A percentile compares a stretch with the other conserved stretches of the same genome.
phyloP scores from a whole-genome alignment of 1,140 invertebrate species.

The Dendrolimus punctatus region DNA sequence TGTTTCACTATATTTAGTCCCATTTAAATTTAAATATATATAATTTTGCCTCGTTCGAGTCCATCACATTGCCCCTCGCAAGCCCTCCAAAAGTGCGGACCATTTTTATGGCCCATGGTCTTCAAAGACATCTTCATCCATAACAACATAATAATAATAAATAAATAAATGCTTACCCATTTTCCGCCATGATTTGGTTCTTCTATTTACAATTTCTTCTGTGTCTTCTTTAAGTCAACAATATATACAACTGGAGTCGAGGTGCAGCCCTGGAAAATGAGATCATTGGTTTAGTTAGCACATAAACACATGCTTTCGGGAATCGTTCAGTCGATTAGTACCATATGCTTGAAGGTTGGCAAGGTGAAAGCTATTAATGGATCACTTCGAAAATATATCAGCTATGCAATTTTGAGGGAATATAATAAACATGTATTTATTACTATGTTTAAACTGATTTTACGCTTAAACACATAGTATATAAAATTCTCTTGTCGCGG shows the following conservation, averaged over 20 bases:
- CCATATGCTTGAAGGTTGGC: constrained; percentile 17
- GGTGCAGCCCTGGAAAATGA: constrained; percentile 30
- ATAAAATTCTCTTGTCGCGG: too few relatives aligned
- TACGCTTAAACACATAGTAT: too few relatives aligned
- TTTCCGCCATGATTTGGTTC: constrained; percentile 36
- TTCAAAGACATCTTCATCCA: too few relatives aligned
- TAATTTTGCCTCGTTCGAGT: too few relatives aligned
- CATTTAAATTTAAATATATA: too few relatives aligned
- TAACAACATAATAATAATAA: too few relatives aligned
- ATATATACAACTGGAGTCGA: constrained; percentile 7
- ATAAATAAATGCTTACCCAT: constrained; percentile 32
- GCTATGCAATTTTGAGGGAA: constrained; percentile 4
- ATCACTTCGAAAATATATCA: background rate
- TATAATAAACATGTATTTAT: too few relatives aligned
- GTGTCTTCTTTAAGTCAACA: constrained; percentile 6
- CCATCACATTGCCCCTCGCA: too few relatives aligned
- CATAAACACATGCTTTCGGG: constrained; percentile 23
- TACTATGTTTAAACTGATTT: too few relatives aligned
- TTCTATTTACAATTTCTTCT: constrained; percentile 1
- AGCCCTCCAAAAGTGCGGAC: too few relatives aligned
- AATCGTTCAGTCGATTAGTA: constrained; percentile 11
- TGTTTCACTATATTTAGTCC: too few relatives aligned
- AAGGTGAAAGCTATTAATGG: constrained; percentile 17
- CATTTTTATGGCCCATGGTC: too few relatives aligned
- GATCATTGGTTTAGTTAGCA: constrained; percentile 31